Percentiles rank a stretch among this genome's conserved stretches.
phyloP scores from a whole-genome alignment of 1,140 invertebrate species.

The Xylocopa sonorina region DNA sequence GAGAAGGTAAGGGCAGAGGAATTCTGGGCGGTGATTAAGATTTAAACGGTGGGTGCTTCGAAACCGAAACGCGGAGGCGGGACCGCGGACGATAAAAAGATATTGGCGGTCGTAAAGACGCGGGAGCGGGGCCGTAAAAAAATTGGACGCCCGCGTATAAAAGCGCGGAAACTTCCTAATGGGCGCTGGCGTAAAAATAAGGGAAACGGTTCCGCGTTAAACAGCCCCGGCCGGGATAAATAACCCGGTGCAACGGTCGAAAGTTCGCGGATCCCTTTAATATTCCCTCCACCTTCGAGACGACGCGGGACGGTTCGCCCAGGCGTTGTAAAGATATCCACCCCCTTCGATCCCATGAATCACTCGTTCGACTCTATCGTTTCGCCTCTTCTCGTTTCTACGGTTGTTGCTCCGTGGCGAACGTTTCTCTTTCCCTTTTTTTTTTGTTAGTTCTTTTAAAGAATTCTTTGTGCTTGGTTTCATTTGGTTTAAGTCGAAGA shows the following conservation, averaged over 20 bases:
- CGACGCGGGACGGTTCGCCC: not conserved
- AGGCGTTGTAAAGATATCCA: not conserved
- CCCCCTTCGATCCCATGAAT: not conserved
- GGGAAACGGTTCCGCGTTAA: constrained; percentile 17
- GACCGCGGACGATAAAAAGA: constrained; percentile 42
- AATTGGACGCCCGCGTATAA: constrained; percentile 20
- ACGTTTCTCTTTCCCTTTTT: no score
- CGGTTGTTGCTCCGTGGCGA: no score
- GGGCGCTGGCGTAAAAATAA: constrained; percentile 29
- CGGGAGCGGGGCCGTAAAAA: constrained; percentile 23
- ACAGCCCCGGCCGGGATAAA: constrained; percentile 8
- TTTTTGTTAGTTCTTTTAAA: no score
- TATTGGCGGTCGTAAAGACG: constrained; percentile 38
- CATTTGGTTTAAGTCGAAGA: no score
- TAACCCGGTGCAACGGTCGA: constrained; percentile 7
- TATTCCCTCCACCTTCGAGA: not conserved
- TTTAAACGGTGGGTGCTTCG: constrained; percentile 9
- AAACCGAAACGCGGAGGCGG: not conserved
- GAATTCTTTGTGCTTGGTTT: no score
- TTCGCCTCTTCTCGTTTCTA: no score
- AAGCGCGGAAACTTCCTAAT: constrained; percentile 22
- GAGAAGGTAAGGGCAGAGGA: no score
- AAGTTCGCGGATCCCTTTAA: not conserved
- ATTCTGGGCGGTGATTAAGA: constrained; percentile 7
- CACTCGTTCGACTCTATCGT: not conserved